phyloP scores from a whole-genome alignment of 92 coral and sea anemone genomes.

The Blastomussa wellsi region DNA sequence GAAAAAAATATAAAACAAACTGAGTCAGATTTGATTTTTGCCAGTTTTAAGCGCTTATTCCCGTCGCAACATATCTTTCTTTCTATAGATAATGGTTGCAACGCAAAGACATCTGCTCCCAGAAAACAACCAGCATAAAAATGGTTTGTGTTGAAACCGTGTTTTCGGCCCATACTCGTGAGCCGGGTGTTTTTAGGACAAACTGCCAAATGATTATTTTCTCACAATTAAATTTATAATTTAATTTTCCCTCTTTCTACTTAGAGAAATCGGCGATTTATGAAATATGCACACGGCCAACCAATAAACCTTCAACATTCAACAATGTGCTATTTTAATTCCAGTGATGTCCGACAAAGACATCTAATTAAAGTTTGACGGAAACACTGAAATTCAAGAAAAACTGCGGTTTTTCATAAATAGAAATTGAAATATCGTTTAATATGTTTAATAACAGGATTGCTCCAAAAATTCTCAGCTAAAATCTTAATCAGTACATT shows the following conservation, averaged over 20 bases:
- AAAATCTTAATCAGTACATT: no score
- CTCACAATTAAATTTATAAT: not conserved
- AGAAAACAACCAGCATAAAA: no score
- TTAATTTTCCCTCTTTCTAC: not conserved
- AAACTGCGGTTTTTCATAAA: no score
- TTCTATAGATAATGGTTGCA: not conserved
- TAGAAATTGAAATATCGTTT: no score
- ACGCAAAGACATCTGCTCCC: not conserved
- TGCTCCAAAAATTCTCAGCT: no score
- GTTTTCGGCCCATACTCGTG: not conserved
- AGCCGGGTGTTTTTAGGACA: not conserved
- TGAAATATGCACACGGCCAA: not conserved
- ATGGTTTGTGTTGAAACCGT: no score
- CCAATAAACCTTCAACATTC: not conserved
- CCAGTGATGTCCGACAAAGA: no score
- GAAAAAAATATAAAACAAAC: not conserved
- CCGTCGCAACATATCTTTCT: not conserved
- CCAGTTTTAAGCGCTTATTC: no score
- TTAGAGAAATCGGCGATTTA: not conserved
- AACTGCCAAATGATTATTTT: not conserved
- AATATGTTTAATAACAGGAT: no score
- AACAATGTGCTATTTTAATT: not conserved
- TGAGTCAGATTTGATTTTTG: no score
- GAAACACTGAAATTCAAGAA: no score
- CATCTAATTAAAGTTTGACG: no score